phyloP scores from a whole-genome alignment of 1,140 invertebrate species.

The Procambarus virginalis region DNA sequence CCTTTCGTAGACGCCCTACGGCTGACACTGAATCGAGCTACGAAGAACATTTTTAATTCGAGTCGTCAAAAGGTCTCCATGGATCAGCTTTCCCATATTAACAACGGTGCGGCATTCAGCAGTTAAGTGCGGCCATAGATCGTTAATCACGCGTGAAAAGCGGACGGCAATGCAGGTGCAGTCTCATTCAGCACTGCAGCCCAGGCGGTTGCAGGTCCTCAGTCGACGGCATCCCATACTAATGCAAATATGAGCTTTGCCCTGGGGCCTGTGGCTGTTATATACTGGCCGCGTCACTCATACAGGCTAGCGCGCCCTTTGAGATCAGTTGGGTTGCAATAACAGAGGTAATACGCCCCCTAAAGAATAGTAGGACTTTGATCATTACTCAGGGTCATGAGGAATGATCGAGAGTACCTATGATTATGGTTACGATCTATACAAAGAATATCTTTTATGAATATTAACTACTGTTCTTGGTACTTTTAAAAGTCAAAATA shows the following conservation, averaged over 20 bases:
- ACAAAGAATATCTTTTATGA: too few relatives aligned
- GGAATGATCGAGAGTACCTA: too few relatives aligned
- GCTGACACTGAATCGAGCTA: background rate
- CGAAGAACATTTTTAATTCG: background rate
- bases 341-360: too few relatives aligned
- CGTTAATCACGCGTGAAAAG: background rate
- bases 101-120: background rate
- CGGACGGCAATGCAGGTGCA: background rate
- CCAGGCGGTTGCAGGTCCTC: background rate
- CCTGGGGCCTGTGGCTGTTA: background rate
- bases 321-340: too few relatives aligned
- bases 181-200: background rate
- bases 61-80: background rate
- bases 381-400: too few relatives aligned
- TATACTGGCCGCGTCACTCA: too few relatives aligned
- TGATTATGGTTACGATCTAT: too few relatives aligned
- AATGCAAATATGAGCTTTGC: background rate
- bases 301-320: too few relatives aligned
- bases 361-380: too few relatives aligned
- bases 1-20: too few relatives aligned
- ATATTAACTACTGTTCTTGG: too few relatives aligned
- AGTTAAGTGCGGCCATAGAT: background rate
- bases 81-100: background rate
- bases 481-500: too few relatives aligned
- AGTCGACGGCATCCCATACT: background rate